Percentiles rank a stretch among this genome's conserved stretches.
phyloP scores from a whole-genome alignment of 2,888 invertebrate species.

The Drosophila subquinaria region DNA sequence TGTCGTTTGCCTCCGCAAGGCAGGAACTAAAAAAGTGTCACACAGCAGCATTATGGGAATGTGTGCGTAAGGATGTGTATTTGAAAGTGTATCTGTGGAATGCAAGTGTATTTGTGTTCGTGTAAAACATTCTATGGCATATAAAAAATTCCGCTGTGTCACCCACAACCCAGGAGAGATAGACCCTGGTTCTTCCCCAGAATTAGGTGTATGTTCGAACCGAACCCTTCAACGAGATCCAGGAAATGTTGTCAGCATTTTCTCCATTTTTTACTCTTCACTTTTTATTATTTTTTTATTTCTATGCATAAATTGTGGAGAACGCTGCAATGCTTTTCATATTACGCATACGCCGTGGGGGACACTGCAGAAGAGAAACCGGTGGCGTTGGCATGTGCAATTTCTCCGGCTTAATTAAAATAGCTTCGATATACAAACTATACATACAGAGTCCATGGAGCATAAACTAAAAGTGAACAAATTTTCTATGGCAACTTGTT shows the following conservation, averaged over 20 bases:
- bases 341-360: conserved; percentile 55
- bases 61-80: conserved; percentile 1
- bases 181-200: conserved; percentile 4
- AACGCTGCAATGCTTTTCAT: conserved; percentile 12
- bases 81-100: conserved; percentile 23
- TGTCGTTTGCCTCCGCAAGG: conserved; percentile 3
- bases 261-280: conserved; percentile 13
- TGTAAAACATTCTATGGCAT: conserved; percentile 31
- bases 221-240: conserved; percentile 20
- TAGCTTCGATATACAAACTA: conserved; percentile 26
- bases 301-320: conserved; percentile 37
- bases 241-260: conserved; percentile 46
- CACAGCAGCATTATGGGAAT: conserved; percentile 26
- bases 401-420: conserved; percentile 60
- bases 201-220: conserved; percentile 29
- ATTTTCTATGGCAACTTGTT: conserved; percentile 58
- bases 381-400: conserved; percentile 43
- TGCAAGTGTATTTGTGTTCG: conserved; percentile 36
- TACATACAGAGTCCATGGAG: conserved; percentile 1
- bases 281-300: conserved; percentile 31
- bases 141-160: conserved; percentile 41
- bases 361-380: conserved; percentile 4
- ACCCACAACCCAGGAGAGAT: conserved; percentile 11
- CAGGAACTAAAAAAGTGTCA: conserved; percentile 57
- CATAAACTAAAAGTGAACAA: conserved; percentile 44